phyloP scores from a whole-genome alignment of 2,888 invertebrate genomes.

The Caenorhabditis sp. region DNA sequence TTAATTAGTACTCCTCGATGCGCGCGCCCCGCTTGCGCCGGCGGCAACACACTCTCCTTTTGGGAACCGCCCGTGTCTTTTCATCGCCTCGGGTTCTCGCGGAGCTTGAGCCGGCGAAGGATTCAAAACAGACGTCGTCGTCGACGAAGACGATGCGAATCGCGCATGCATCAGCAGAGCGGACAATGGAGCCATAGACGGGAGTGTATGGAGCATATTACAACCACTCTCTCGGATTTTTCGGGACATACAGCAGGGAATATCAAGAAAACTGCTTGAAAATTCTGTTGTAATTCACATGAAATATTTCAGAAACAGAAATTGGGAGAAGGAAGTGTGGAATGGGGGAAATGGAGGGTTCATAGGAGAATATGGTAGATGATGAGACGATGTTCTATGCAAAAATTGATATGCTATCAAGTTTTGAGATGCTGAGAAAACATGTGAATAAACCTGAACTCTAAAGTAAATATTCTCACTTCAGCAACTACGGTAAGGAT shows the following conservation, averaged over 20 bases:
- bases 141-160: slow-evolving; percentile 48
- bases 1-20: slow-evolving; percentile 67
- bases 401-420: no score
- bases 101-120: slow-evolving; percentile 49
- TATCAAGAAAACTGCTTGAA: neutral
- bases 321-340: neutral
- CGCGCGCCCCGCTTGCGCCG: slow-evolving; percentile 41
- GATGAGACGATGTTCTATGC: no score
- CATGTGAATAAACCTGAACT: no score
- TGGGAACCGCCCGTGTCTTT: slow-evolving; percentile 44
- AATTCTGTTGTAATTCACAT: neutral
- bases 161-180: slow-evolving; percentile 63
- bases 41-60: slow-evolving; percentile 47
- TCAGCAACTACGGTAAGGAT: no score
- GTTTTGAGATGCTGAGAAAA: no score
- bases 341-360: no score
- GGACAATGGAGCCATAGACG: slow-evolving; percentile 50
- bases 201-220: slow-evolving; percentile 36
- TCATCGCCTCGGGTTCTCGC: slow-evolving; percentile 26
- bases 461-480: no score
- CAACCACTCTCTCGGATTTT: slow-evolving; percentile 30
- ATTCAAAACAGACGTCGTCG: slow-evolving; percentile 56
- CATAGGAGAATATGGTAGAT: no score
- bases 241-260: slow-evolving; percentile 22
- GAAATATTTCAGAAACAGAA: neutral